Conservation (phyloP, 2,113 vertebrate genomes). For the Hassar affinis region DNA sequence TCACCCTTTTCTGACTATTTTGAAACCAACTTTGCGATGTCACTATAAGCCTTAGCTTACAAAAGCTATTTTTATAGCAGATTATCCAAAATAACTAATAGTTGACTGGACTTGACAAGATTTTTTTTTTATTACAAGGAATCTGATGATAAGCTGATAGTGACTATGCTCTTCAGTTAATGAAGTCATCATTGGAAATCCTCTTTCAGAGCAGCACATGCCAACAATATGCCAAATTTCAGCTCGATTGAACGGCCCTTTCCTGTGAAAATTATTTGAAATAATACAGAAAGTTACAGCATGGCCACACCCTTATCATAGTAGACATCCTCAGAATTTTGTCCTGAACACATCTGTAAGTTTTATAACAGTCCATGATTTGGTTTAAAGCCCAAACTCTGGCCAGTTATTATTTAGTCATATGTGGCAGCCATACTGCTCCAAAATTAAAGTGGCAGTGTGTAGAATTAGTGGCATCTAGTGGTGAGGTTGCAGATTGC, state of each 20-base stretch:
- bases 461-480: no score
- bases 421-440: not conserved
- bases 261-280: not conserved
- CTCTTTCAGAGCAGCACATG: not conserved
- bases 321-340: not conserved
- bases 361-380: not conserved
- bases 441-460: not conserved
- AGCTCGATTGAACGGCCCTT: not conserved
- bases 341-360: not conserved
- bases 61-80: not conserved
- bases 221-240: not conserved
- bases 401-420: not conserved
- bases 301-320: not conserved
- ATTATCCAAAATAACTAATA: not conserved
- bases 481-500: no score
- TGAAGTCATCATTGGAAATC: not conserved
- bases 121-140: not conserved
- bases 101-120: not conserved
- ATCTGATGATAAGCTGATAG: not conserved
- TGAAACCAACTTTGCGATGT: not conserved
- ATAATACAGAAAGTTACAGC: not conserved
- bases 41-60: not conserved
- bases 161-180: not conserved
- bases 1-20: not conserved
- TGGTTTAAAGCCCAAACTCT: not conserved